Evolutionary conservation across 2,888 invertebrate genomes (phyloP).

Genomic region (Pantelozetes paolii): DNA sequence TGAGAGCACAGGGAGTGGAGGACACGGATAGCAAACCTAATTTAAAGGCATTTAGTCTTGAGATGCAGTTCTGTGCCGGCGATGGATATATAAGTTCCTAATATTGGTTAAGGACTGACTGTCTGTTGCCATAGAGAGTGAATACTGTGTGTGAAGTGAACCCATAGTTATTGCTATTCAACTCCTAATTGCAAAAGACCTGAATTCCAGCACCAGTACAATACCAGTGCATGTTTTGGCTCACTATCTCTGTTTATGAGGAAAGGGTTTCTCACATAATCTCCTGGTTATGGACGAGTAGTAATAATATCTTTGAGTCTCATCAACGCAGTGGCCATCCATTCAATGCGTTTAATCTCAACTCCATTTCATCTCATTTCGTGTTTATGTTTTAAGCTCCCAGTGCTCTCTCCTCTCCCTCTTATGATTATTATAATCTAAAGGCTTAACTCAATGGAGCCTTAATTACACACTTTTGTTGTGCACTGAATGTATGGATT

Average conservation of each 20-base stretch:
- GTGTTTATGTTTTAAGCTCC: not conserved
- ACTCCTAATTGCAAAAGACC: conserved; percentile 11
- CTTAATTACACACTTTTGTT: conserved; percentile 31
- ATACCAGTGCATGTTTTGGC: not conserved
- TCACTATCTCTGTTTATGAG: conserved; percentile 4
- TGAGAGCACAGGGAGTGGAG: not conserved
- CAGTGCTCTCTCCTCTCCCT: not conserved
- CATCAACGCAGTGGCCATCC: conserved; percentile 9
- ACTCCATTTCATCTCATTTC: conserved; percentile 10
- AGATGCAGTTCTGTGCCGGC: not conserved
- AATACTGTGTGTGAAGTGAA: too few relatives aligned
- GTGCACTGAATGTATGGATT: conserved; percentile 23
- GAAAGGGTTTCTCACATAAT: conserved; percentile 34
- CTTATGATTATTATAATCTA: conserved; percentile 32
- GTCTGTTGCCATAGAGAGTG: conserved; percentile 22
- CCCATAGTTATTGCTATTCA: conserved; percentile 24
- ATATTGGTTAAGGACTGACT: conserved; percentile 6
- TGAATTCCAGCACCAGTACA: conserved; percentile 1
- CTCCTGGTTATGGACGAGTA: conserved; percentile 33
- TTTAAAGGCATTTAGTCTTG: conserved; percentile 24
- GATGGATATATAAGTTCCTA: conserved; percentile 6
- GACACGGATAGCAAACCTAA: conserved; percentile 24
- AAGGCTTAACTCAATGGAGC: conserved; percentile 31
- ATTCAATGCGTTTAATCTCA: conserved; percentile 10
- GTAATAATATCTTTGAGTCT: conserved; percentile 25